Base-by-base conservation (phyloP, 2,797 vertebrate genomes). In the Myotis daubentonii region DNA sequence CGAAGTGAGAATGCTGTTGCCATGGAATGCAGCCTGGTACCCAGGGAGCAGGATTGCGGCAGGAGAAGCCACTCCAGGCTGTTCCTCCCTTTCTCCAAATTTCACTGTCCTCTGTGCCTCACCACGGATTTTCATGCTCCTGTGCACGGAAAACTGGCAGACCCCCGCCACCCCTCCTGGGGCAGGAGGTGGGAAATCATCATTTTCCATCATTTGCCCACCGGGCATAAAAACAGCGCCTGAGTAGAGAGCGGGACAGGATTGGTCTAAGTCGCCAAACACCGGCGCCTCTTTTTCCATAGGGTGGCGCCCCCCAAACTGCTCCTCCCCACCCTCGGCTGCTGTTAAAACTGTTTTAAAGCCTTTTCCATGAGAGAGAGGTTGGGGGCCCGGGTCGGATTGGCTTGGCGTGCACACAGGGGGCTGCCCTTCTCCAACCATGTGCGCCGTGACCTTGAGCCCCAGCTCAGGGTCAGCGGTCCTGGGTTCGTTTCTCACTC, bases 1-100 rank as follows among this genome's bases (percentile, higher is more conserved):
- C 62, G 44, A 98, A 96, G 98, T 98, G 98, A 97, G 98, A 98
- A 98, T 23, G 96, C 97, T 96, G 98, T 98, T 98, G 98, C 98
- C 98, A 98, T 98, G 98, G 98, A 97, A 95, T 94, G 93, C 95
- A 96, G 98, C 98, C 97, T 97, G 96, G 89, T 84, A 95, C 97
- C 97, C 97, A 97, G 97, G 94, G 97, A 97, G 86, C 97, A 97
- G 3, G 95, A 97, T 94, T 76, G 70, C 0, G 66, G 96, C 97
- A 96, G 96, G 89, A 89, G 95, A 95, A 97, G 97, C 97, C 62
- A 79, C 96, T 94, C 96, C 49, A 7, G 62, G 95, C 49, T 38
- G 66, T 38, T 47, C 57, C 68, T 70, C 57, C 88, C 65, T 83
- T n/a, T 30, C 19, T 74, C 85, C 75, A 15, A 38, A 33, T 80